Conservation (phyloP, 2,113 vertebrate species). For the Phocoena phocoena region DNA sequence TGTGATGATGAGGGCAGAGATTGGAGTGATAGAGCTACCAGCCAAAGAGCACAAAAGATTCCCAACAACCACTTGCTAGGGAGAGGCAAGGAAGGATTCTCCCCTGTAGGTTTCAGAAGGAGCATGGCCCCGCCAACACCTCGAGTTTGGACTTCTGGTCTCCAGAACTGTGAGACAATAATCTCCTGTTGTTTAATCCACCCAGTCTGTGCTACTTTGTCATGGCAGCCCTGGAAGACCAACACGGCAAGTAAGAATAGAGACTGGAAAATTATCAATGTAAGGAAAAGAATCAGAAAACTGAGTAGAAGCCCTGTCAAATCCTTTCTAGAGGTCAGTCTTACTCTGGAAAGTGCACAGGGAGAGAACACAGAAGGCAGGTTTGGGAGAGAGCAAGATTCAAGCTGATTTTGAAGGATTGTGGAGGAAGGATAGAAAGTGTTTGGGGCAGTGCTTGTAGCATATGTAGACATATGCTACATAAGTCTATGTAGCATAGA, state of each 20-base stretch:
- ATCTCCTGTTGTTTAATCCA: not conserved
- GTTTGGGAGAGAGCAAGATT: not conserved
- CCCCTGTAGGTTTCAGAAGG: not conserved
- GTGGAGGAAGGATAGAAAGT: too few relatives aligned
- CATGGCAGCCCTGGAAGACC: not conserved
- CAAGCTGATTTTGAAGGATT: not conserved
- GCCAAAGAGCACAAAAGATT: not conserved
- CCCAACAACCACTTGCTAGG: not conserved
- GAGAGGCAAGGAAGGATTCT: not conserved
- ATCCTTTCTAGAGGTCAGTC: not conserved
- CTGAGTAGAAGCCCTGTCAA: not conserved
- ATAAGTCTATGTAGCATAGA: not conserved
- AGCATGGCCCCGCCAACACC: too few relatives aligned
- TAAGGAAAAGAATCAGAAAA: not conserved
- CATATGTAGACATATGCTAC: too few relatives aligned
- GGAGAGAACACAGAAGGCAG: not conserved
- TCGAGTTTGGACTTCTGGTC: fast-evolving
- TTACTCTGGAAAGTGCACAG: not conserved
- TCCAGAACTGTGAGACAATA: not conserved
- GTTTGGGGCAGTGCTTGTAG: not conserved
- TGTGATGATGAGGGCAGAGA: not conserved
- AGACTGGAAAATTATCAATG: not conserved
- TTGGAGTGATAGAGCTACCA: not conserved
- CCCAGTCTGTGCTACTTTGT: not conserved
- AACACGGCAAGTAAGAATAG: not conserved